phyloP scores from a whole-genome alignment of 2,888 invertebrate species.

The Steinernema scapterisci region DNA sequence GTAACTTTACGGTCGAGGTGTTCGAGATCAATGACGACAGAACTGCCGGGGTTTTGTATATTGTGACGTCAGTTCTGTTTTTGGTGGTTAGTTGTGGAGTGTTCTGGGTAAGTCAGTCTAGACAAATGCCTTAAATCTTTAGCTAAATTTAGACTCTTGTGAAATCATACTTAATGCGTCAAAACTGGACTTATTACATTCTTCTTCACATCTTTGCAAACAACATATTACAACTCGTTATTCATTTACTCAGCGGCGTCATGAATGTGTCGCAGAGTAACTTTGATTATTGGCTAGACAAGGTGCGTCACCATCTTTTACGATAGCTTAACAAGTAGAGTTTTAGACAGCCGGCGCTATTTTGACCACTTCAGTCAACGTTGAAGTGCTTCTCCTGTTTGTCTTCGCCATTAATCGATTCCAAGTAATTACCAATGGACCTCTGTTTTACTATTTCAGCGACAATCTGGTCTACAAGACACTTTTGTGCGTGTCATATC shows the following conservation, averaged over 20 bases:
- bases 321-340: too few species aligned
- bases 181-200: not conserved
- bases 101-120: not conserved
- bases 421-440: slow-evolving; percentile 15
- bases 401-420: slow-evolving; percentile 5
- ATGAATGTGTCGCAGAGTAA: slow-evolving; percentile 11
- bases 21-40: not conserved
- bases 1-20: not conserved
- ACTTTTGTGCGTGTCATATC: not conserved
- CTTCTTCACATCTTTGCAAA: not conserved
- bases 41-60: not conserved
- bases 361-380: not conserved
- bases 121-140: too few species aligned
- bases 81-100: not conserved
- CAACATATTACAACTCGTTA: not conserved
- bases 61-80: not conserved
- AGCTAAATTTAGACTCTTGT: too few species aligned
- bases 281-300: slow-evolving; percentile 13
- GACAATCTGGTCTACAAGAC: not conserved
- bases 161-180: too few species aligned
- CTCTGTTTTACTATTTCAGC: slow-evolving; percentile 8
- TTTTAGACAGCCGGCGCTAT: not conserved
- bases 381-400: not conserved
- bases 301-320: not conserved
- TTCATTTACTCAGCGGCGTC: not conserved